phyloP scores from a whole-genome alignment of 2,888 invertebrate genomes.

The Cantharis rustica region DNA sequence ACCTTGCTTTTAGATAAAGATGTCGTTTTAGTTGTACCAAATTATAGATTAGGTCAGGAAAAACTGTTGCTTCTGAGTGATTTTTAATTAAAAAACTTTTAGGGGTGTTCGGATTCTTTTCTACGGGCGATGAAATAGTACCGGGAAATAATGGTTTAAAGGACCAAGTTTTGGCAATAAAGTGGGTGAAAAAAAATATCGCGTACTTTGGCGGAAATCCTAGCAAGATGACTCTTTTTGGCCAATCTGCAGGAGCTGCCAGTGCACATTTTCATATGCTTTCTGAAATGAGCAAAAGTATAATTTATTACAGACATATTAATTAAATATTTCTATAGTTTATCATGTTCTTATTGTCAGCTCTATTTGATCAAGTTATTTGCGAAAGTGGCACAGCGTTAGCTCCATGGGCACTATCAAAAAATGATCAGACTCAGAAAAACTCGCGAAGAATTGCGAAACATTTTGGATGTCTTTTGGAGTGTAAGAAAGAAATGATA shows the following conservation, averaged over 20 bases:
- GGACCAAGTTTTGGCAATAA: not conserved
- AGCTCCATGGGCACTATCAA: not conserved
- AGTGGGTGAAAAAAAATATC: not conserved
- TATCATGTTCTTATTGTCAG: not conserved
- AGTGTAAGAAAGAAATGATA: not conserved
- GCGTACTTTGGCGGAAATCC: not conserved
- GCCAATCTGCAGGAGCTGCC: not conserved
- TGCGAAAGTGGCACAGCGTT: not conserved
- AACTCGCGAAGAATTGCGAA: not conserved
- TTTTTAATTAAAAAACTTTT: not conserved
- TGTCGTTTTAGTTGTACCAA: slow-evolving; percentile 69
- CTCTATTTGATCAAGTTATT: not conserved
- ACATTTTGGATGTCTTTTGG: not conserved
- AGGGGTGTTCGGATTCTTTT: not conserved
- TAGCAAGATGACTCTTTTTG: not conserved
- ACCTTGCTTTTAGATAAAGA: slow-evolving; percentile 71
- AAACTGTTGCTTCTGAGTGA: not conserved
- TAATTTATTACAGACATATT: not conserved
- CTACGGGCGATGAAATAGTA: not conserved
- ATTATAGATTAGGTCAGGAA: slow-evolving; percentile 67
- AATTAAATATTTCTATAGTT: not conserved
- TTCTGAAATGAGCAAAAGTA: not conserved
- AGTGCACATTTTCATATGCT: not conserved
- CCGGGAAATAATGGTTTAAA: not conserved
- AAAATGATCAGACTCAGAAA: not conserved